Evolutionary conservation across 2,888 invertebrate species (phyloP).

Genomic region (Acronicta aceris): DNA sequence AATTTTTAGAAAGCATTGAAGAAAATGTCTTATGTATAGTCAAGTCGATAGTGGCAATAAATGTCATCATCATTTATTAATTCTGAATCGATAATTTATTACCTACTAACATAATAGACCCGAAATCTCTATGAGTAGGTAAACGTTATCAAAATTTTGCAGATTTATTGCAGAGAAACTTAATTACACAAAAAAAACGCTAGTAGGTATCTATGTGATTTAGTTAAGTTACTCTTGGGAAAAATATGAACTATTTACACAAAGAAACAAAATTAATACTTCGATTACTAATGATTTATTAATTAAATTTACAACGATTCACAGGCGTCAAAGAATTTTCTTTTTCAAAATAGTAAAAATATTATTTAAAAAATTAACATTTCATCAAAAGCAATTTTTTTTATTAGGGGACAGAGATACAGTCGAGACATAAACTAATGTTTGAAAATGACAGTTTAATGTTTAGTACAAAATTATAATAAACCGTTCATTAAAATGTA

Average conservation of each 20-base stretch:
- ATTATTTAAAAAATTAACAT: constrained; percentile 32
- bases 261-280: constrained; percentile 54
- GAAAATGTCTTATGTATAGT: neutral
- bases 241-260: constrained; percentile 36
- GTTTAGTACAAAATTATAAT: constrained; percentile 49
- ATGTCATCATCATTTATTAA: neutral
- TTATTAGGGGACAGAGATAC: constrained; percentile 55
- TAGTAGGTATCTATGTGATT: neutral
- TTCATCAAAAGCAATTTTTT: constrained; percentile 22
- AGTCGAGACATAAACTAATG: constrained; percentile 32
- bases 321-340: constrained; percentile 44
- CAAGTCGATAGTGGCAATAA: neutral
- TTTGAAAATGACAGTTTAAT: constrained; percentile 20
- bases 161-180: too few species aligned
- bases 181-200: too few species aligned
- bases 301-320: constrained; percentile 52
- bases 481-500: constrained; percentile 38
- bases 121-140: too few species aligned
- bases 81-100: neutral
- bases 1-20: too few species aligned
- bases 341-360: constrained; percentile 38
- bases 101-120: too few species aligned
- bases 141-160: too few species aligned
- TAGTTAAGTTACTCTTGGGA: constrained; percentile 29
- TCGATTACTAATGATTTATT: constrained; percentile 58